These are phyloP conservation scores for Orientallactaga bullata DNA, from an alignment of 2,113 vertebrate species.

Conservation along the genomic window DNA sequence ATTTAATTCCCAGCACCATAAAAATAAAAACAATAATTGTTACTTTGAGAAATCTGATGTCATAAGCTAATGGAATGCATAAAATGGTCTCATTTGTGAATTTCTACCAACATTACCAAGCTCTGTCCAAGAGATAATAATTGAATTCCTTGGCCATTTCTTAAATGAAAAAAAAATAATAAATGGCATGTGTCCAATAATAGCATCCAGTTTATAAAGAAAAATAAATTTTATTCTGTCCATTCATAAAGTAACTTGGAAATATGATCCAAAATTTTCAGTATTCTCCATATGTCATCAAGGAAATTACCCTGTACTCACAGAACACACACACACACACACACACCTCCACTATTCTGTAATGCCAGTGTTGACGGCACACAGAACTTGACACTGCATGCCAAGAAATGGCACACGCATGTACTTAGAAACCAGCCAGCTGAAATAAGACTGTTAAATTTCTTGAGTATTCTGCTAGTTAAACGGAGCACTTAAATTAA, in stretches of 20 bases:
- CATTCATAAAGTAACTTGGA: not conserved
- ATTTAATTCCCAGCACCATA: not conserved
- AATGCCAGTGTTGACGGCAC: not conserved
- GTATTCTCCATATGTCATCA: not conserved
- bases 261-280: not conserved
- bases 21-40: not conserved
- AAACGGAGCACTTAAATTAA: not conserved
- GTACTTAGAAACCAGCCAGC: not conserved
- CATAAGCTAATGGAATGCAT: not conserved
- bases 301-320: not conserved
- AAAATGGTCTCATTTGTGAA: not conserved
- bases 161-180: not conserved
- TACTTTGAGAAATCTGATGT: constrained; percentile 9
- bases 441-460: not conserved
- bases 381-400: not conserved
- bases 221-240: not conserved
- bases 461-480: not conserved
- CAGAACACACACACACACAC: not conserved
- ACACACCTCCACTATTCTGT: not conserved
- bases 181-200: not conserved
- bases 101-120: not conserved
- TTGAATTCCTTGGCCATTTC: not conserved
- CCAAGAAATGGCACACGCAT: not conserved
- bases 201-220: not conserved
- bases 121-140: not conserved